These are phyloP conservation scores for Eristalis tenax DNA, from an alignment of 2,888 invertebrate genomes.

Conservation along the genomic window DNA sequence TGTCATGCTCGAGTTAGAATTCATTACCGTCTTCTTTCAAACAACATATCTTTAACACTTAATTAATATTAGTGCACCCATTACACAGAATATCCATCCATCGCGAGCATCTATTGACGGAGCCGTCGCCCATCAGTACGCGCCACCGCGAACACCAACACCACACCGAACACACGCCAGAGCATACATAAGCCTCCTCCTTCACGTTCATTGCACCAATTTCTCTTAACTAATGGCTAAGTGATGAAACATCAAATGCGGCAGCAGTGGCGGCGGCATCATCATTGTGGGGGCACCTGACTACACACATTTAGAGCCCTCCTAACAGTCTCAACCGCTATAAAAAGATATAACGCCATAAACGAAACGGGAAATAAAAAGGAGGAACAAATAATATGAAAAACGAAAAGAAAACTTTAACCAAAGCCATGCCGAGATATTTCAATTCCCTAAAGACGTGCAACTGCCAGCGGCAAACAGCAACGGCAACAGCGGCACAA, in stretches of 20 bases:
- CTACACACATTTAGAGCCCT: conserved; percentile 12
- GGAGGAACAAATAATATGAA: conserved; percentile 14
- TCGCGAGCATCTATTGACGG: conserved; percentile 28
- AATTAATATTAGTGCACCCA: conserved; percentile 38
- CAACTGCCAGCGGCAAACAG: background rate
- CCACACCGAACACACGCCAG: background rate
- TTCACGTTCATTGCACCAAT: conserved; percentile 54
- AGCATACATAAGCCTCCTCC: background rate
- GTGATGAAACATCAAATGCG: conserved; percentile 72
- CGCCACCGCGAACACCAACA: conserved; percentile 4
- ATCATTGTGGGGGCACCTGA: conserved; percentile 58
- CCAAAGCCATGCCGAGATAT: conserved; percentile 36
- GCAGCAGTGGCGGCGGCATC: conserved; percentile 32
- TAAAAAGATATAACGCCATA: conserved; percentile 62
- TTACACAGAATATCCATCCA: conserved; percentile 4
- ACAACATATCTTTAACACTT: conserved; percentile 22
- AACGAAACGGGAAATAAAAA: conserved; percentile 61
- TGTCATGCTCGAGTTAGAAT: conserved; percentile 24
- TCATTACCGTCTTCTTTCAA: conserved; percentile 37
- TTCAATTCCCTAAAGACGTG: conserved; percentile 62
- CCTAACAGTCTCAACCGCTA: conserved; percentile 44
- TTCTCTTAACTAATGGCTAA: conserved; percentile 60
- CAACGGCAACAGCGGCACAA: background rate
- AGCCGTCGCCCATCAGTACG: conserved; percentile 25
- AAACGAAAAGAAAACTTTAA: conserved; percentile 20